Percentiles rank a stretch among this genome's conserved stretches.
phyloP scores from a whole-genome alignment of 2,888 invertebrate species.

The Proisotoma minuta region DNA sequence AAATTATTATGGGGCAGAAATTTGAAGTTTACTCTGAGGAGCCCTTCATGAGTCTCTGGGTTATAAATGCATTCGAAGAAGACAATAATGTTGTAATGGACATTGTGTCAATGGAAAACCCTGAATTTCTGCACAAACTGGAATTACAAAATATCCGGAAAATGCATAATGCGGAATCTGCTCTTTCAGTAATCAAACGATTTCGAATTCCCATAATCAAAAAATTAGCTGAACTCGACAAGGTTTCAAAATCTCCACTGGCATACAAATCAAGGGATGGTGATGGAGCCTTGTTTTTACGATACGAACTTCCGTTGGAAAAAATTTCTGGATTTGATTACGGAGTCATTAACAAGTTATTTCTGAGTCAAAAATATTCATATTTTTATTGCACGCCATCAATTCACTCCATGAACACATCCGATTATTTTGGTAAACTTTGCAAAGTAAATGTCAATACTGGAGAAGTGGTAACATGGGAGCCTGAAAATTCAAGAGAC shows the following conservation, averaged over 20 bases:
- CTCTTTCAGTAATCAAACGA: too few relatives aligned
- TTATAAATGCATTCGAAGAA: constrained; percentile 55
- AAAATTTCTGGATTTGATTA: background rate
- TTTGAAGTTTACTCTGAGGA: constrained; percentile 50
- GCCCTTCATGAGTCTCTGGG: constrained; percentile 54
- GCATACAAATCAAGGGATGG: background rate
- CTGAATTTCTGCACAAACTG: too few relatives aligned
- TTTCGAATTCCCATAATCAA: too few relatives aligned
- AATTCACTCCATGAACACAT: background rate
- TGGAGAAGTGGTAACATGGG: constrained; percentile 17
- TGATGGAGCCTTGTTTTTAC: background rate
- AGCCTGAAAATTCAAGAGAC: constrained; percentile 16
- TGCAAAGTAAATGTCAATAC: constrained; percentile 27
- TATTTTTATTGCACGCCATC: background rate
- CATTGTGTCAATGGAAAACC: background rate
- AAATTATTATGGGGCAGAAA: constrained; percentile 48
- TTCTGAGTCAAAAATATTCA: background rate
- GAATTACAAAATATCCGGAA: too few relatives aligned
- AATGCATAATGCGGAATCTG: too few relatives aligned
- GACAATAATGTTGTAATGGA: constrained; percentile 48
- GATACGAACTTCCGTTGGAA: too few relatives aligned
- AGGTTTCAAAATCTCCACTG: background rate
- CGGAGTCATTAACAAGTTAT: background rate
- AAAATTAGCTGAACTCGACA: too few relatives aligned
- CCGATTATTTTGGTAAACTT: constrained; percentile 18